Base-by-base conservation (phyloP, 2,113 vertebrate species). In the Pelecanoides urinatrix region DNA sequence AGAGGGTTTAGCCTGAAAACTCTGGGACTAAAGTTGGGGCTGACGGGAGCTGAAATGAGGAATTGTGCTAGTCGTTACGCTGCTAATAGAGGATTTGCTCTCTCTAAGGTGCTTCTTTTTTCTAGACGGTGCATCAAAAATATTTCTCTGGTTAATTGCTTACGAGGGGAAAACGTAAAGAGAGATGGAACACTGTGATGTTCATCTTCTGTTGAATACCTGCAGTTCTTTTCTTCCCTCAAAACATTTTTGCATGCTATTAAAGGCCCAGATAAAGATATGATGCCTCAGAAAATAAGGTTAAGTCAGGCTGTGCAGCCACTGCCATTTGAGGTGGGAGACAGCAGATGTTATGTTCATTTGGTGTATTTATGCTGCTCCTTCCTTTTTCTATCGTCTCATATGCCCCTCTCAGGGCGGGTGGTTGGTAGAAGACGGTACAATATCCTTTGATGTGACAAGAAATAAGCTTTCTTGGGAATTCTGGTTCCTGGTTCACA, bases 81-180 rank as follows among this genome's bases (percentile, higher is more conserved):
- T 75, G 65, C 76, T 94, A 78, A 86, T 68, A 63, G 87, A 81
- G 53, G 92, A 82, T 94, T 92, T 94, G 30, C 49, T 55, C 38
- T 71, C 53, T 84, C 29, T 93, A 36, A 75, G 17, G n/a, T 78
- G 65, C 40, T 68, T 6, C 25, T 38, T 53, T 76, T 83, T 82
- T 58, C 49, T 74, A 42, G 58, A 26, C 2, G 1, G 32, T 25
- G 45, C 80, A 49, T 80, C 66, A 80, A 47, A 94, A 94, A 49
- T 75, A 23, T 38, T 92, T 85, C 76, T 89, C 19, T 94, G 40
- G 17, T 75, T 94, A 95, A 94, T 89, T 94, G 72, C 79, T 87
- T 86, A 67, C 3, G 11, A 38, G 73, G 36, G 47, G 50, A 44
- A 84, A 80, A 75, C 11, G 9, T 49, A 27, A 32, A 53, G 61